These are phyloP conservation scores for Etheostoma perlongum DNA, from an alignment of 2,797 vertebrate genomes.

Conservation along the genomic window DNA sequence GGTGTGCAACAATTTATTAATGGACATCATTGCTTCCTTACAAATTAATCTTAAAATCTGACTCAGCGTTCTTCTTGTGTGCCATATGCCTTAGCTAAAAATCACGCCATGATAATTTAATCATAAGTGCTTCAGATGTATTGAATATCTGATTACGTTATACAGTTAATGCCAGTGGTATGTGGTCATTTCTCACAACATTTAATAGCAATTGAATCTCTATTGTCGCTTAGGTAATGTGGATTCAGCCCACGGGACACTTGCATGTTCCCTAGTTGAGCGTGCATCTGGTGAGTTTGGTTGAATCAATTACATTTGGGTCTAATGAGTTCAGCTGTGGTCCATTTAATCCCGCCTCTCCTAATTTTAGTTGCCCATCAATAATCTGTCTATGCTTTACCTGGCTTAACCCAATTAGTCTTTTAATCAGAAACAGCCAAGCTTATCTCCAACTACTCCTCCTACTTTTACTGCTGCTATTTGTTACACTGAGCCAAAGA, in stretches of 20 bases:
- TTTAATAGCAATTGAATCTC: slow-evolving; percentile 43
- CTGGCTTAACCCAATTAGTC: slow-evolving; percentile 16
- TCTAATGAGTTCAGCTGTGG: slow-evolving; percentile 54
- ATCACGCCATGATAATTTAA: slow-evolving; percentile 15
- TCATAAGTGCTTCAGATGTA: slow-evolving; percentile 6
- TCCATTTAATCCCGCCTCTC: slow-evolving; percentile 33
- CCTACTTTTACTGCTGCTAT: neutral
- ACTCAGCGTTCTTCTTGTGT: neutral
- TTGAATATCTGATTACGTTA: slow-evolving; percentile 25
- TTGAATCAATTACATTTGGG: slow-evolving; percentile 52
- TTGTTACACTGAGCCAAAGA: slow-evolving; percentile 2
- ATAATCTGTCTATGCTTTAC: slow-evolving; percentile 39
- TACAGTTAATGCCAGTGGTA: slow-evolving; percentile 13
- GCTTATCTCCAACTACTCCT: slow-evolving; percentile 5
- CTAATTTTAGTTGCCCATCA: slow-evolving; percentile 56
- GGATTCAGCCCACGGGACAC: slow-evolving; percentile 45
- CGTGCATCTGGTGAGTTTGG: slow-evolving; percentile 50
- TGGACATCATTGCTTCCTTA: neutral
- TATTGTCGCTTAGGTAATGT: slow-evolving; percentile 49
- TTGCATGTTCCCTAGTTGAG: slow-evolving; percentile 49
- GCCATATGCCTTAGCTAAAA: neutral
- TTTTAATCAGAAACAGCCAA: slow-evolving; percentile 31
- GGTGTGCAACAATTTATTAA: neutral
- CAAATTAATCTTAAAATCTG: neutral
- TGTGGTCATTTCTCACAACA: slow-evolving; percentile 28